These are phyloP conservation scores for Ganaspis sp. DNA, from an alignment of 1,140 invertebrate genomes.

Conservation along the genomic window DNA sequence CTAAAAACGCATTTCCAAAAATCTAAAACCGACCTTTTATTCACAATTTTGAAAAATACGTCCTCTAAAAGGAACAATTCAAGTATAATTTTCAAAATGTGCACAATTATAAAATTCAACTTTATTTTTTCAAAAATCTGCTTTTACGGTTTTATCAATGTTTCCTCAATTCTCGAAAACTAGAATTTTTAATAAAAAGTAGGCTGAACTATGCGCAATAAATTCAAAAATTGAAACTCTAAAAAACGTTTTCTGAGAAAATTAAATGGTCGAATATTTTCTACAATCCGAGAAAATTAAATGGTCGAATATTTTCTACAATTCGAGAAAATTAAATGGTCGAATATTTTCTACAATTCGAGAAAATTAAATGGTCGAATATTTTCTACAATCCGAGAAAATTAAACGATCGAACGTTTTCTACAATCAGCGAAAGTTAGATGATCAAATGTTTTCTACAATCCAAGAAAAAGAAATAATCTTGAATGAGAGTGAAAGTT, in stretches of 20 bases:
- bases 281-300: no score
- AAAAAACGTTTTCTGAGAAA: neutral
- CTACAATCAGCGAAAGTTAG: neutral
- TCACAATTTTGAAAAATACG: no score
- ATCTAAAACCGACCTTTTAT: no score
- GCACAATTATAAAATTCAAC: no score
- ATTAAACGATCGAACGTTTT: neutral
- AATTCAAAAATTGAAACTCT: neutral
- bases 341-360: no score
- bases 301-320: neutral
- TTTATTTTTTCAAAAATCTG: no score
- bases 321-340: neutral
- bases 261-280: neutral
- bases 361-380: neutral
- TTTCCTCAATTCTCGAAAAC: no score
- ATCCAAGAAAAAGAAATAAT: neutral
- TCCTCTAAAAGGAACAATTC: no score
- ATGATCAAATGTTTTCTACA: neutral
- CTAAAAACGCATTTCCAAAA: neutral
- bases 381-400: no score
- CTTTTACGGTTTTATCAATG: no score
- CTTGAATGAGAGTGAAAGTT: neutral
- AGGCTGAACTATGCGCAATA: neutral
- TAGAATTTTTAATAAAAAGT: neutral
- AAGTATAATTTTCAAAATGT: no score